Evolutionary conservation across 2,113 vertebrate genomes (phyloP).

Genomic region (Gobio gobio): DNA sequence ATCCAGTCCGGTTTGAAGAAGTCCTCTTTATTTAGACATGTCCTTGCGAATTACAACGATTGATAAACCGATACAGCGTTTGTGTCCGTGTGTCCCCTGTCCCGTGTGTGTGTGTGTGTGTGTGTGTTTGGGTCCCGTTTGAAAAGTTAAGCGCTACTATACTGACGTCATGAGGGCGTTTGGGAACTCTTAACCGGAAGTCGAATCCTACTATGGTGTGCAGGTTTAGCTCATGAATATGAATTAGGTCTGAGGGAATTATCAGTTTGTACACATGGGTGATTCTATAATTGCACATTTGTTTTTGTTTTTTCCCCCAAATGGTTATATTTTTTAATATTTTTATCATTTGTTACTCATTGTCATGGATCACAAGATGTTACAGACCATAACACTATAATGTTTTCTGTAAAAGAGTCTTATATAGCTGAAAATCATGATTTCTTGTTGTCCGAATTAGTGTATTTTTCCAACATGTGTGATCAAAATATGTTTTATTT

Average conservation of each 20-base stretch:
- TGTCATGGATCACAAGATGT: no score
- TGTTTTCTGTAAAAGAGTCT: no score
- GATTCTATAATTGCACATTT: no score
- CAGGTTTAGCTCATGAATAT: conserved; percentile 9
- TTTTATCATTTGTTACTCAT: no score
- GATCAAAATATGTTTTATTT: no score
- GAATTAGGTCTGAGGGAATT: neutral
- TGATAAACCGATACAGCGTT: neutral
- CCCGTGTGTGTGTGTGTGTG: neutral
- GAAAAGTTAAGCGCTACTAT: conserved; percentile 50
- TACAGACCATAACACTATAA: no score
- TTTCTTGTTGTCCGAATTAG: no score
- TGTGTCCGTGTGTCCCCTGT: neutral
- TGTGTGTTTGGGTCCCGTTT: conserved; percentile 45
- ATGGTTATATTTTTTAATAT: no score
- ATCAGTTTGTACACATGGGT: neutral
- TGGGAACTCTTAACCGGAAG: conserved; percentile 6
- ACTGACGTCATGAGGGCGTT: conserved; percentile 48
- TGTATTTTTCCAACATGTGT: no score
- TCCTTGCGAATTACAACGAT: neutral
- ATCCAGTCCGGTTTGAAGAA: neutral
- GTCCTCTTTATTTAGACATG: neutral
- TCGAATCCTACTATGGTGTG: neutral
- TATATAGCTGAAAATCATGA: no score
- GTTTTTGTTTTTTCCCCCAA: no score